These are phyloP conservation scores for Andinoacara biseriatus DNA, from an alignment of 2,113 vertebrate genomes.

Conservation along the genomic window DNA sequence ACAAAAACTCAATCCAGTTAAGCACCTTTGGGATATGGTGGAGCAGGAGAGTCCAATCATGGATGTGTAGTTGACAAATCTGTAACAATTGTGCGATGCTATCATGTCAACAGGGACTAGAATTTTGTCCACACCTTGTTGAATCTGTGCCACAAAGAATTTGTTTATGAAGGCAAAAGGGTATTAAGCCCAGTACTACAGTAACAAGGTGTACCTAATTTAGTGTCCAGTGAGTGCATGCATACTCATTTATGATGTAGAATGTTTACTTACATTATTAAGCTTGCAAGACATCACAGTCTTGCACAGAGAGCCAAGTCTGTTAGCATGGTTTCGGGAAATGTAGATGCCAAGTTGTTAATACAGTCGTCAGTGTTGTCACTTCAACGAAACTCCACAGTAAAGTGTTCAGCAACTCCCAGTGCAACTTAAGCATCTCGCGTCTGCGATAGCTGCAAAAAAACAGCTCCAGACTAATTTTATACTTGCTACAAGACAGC, in stretches of 20 bases:
- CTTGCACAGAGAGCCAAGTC: not conserved
- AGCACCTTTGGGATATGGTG: not conserved
- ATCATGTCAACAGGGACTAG: not conserved
- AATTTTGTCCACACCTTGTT: not conserved
- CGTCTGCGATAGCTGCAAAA: not conserved
- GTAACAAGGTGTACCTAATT: not conserved
- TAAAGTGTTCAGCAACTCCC: not conserved
- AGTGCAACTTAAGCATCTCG: conserved; percentile 21
- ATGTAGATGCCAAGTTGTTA: not conserved
- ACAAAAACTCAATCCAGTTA: no score
- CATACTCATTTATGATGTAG: not conserved
- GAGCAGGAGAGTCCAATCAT: not conserved
- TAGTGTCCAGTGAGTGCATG: not conserved
- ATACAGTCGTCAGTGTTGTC: not conserved
- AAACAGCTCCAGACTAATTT: conserved; percentile 11
- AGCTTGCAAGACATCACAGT: not conserved
- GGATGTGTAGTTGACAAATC: not conserved
- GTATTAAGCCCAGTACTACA: not conserved
- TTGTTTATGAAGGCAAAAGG: not conserved
- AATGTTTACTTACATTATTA: not conserved
- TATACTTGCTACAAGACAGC: not conserved
- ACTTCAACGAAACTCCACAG: not conserved
- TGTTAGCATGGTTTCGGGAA: not conserved
- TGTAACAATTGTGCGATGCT: not conserved
- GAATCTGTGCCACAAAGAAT: not conserved